Evolutionary conservation across 2,888 invertebrate species (phyloP), one percentile per base, ranked within the genome.

Genomic region (Lasioglossum leucozonium): DNA sequence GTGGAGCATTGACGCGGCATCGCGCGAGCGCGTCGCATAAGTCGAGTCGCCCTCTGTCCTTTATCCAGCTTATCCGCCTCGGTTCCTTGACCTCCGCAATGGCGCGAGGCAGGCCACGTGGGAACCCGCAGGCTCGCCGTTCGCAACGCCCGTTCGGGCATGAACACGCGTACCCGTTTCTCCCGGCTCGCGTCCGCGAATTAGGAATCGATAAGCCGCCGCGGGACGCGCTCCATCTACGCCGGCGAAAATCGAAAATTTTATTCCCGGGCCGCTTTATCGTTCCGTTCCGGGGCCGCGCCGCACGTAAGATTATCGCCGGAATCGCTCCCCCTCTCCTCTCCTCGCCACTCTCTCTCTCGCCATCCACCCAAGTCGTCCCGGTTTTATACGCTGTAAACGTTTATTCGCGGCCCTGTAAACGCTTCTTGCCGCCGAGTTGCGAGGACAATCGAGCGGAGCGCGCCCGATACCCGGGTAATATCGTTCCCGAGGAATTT

Each of bases 311-410:
- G 65, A 65, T 65, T 65, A 65, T 34, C 65, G 65, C 30, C 16
- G 58, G 34, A 65, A 65, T 13, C 16, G 34, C 65, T 6, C 16
- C 18, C 18, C 18, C 13, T 8, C 65, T 16, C 18, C 2, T 16
- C 34, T 8, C 16, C 30, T 1, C 62, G n/a, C n/a, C n/a, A n/a
- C n/a, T 34, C 6, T 4, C 30, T 5, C 16, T 0, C 30, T 18
- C 6, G 34, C 18, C 34, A 0, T 3, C 18, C 22, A 3, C 22
- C 51, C 10, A 6, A 51, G 51, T 51, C 22, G 51, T 51, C 22
- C 22, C 22, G 51, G 30, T 51, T 80, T 83, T 80, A 80, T 26
- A 42, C 26, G 42, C 80, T 65, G 80, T 72, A 71, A 83, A 83
- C 65, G 42, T 55, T 76, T 76, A 80, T 55, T 34, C 51, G 74